Evolutionary conservation across 2,113 vertebrate genomes (phyloP).

Genomic region (Erinaceus europaeus): DNA sequence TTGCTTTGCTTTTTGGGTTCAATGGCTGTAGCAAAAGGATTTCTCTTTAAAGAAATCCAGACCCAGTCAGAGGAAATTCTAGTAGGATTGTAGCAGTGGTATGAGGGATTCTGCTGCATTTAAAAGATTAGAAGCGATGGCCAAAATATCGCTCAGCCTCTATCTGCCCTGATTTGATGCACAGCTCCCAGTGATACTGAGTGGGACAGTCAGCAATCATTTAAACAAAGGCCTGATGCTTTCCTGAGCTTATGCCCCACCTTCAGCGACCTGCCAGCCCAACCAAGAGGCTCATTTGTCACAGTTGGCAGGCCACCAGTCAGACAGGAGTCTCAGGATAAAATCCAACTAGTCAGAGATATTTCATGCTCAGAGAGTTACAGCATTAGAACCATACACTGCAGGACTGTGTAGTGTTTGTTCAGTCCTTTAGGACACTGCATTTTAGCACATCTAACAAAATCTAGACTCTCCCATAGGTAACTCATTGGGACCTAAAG

Average conservation of each 20-base stretch:
- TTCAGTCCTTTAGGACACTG: neutral
- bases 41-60: neutral
- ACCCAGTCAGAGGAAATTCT: neutral
- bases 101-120: neutral
- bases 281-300: too few relatives aligned
- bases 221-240: neutral
- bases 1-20: too few relatives aligned
- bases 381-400: neutral
- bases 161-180: neutral
- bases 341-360: neutral
- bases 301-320: too few relatives aligned
- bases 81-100: neutral
- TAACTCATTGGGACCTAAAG: too few relatives aligned
- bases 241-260: neutral
- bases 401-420: neutral
- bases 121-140: neutral
- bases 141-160: neutral
- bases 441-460: neutral
- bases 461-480: neutral
- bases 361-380: neutral
- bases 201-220: neutral
- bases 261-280: too few relatives aligned
- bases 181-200: neutral
- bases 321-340: too few relatives aligned
- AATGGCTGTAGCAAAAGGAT: too few relatives aligned